These are phyloP conservation scores for Amphiprion ocellaris DNA, from an alignment of 2,113 vertebrate genomes.

Conservation along the genomic window DNA sequence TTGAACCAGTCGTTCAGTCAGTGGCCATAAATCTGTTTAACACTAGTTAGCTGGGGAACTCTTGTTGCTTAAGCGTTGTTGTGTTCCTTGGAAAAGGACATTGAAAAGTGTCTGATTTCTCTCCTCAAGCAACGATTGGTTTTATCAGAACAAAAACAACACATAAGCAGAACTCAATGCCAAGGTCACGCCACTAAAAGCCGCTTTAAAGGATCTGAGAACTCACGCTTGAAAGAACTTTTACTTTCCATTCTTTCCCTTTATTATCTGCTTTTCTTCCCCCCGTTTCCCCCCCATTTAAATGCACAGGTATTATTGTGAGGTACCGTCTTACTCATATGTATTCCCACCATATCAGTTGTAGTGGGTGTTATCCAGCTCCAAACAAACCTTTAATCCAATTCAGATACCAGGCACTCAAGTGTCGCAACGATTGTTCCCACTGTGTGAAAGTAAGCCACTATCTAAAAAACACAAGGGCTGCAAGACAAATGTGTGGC, in stretches of 20 bases:
- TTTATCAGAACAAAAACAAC: constrained; percentile 49
- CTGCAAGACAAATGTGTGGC: constrained; percentile 80
- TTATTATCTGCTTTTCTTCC: constrained; percentile 13
- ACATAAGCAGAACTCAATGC: constrained; percentile 25
- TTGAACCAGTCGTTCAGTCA: constrained; percentile 49
- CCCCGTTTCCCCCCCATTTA: constrained; percentile 9
- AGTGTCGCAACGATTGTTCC: constrained; percentile 80
- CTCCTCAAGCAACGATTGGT: constrained; percentile 17
- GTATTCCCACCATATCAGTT: constrained; percentile 70
- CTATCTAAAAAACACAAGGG: constrained; percentile 74
- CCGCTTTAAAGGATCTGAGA: constrained; percentile 29
- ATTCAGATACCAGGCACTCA: constrained; percentile 74
- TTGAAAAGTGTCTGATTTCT: constrained; percentile 56
- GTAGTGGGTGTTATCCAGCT: constrained; percentile 59
- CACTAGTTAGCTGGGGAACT: constrained; percentile 28
- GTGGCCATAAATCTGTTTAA: constrained; percentile 61
- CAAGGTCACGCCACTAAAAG: constrained; percentile 20
- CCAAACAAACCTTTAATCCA: constrained; percentile 76
- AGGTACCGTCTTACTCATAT: constrained; percentile 37
- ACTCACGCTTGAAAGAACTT: constrained; percentile 30
- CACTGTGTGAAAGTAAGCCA: constrained; percentile 76
- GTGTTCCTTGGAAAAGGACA: constrained; percentile 46
- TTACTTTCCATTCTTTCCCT: constrained; percentile 31
- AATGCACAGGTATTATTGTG: constrained; percentile 47
- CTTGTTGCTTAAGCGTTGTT: constrained; percentile 51